Conservation (phyloP, 1,140 invertebrate genomes). For the Brachionus calyciflorus region DNA sequence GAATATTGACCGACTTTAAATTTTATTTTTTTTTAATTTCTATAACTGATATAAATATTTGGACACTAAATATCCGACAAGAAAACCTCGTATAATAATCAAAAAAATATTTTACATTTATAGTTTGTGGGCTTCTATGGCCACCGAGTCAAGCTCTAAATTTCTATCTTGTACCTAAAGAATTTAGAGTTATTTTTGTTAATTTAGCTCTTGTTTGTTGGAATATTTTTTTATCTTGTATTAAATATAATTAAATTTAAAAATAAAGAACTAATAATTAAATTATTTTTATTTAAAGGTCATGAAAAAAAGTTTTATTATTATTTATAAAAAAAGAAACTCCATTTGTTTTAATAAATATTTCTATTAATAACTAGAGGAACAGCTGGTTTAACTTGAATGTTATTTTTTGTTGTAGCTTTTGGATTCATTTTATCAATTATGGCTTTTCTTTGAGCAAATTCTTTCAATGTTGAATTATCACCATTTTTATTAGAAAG, state of each 20-base stretch:
- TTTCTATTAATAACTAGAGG: no score
- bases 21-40: no score
- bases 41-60: constrained; percentile 49
- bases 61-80: constrained; percentile 47
- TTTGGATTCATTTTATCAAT: constrained; percentile 4
- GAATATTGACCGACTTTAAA: no score
- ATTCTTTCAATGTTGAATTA: constrained; percentile 15
- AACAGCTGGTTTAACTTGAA: no score
- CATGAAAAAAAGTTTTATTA: no score
- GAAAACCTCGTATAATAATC: neutral
- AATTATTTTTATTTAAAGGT: no score
- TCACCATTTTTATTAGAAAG: constrained; percentile 26
- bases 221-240: constrained; percentile 50
- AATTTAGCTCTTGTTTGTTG: constrained; percentile 47
- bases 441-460: constrained; percentile 12
- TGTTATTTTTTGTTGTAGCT: no score
- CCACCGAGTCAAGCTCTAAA: constrained; percentile 50
- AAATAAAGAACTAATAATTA: no score
- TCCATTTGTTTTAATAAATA: no score
- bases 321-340: no score
- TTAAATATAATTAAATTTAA: constrained; percentile 49
- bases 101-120: constrained; percentile 50
- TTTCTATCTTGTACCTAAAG: constrained; percentile 48
- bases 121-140: constrained; percentile 51
- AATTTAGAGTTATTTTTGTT: constrained; percentile 49